These are phyloP conservation scores for Ceuthmochares aereus DNA, from an alignment of 2,113 vertebrate species.

Conservation along the genomic window DNA sequence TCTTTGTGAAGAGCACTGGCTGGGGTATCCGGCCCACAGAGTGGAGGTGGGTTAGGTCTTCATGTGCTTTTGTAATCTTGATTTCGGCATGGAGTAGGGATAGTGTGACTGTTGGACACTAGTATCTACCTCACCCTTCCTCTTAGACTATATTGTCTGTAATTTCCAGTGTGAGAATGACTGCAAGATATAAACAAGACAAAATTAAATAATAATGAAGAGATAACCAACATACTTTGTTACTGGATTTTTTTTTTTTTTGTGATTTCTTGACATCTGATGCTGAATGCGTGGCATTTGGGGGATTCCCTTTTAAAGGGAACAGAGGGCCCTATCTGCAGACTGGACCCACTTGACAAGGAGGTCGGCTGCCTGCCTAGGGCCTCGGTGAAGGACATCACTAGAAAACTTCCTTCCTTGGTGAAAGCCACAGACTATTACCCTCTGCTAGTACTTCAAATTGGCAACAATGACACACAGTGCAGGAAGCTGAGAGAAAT, in stretches of 20 bases:
- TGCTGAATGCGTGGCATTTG: neutral
- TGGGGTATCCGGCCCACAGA: neutral
- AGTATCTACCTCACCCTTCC: neutral
- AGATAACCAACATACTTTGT: neutral
- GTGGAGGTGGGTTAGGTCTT: neutral
- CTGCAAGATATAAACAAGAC: neutral
- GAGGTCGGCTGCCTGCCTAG: no score
- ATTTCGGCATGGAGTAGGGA: neutral
- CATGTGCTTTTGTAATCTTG: rapidly evolving
- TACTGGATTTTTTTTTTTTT: neutral
- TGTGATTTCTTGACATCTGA: neutral
- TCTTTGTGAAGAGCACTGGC: neutral
- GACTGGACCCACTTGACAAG: no score
- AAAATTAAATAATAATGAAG: neutral
- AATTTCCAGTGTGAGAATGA: neutral
- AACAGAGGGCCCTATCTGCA: no score
- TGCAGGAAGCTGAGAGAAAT: no score
- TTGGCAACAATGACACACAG: no score
- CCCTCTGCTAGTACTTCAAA: no score
- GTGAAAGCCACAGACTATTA: no score
- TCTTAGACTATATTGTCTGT: neutral
- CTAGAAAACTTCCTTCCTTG: no score
- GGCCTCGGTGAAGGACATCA: no score
- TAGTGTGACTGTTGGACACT: neutral
- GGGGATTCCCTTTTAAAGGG: no score